phyloP scores from a whole-genome alignment of 2,113 vertebrate genomes.

The Aptenodytes patagonicus region DNA sequence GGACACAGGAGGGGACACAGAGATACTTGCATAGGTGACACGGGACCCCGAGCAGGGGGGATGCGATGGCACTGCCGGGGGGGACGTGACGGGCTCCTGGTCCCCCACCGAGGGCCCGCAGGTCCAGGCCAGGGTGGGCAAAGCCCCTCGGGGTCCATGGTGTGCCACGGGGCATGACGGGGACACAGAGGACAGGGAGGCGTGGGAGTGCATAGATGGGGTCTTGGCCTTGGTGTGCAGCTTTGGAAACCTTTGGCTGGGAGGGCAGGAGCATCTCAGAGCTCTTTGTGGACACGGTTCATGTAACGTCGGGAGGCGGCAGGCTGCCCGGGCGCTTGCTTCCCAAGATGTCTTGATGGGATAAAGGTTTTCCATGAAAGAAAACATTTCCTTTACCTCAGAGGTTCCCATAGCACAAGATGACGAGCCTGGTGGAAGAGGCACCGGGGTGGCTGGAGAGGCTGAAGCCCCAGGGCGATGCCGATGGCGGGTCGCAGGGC shows the following conservation, averaged over 20 bases:
- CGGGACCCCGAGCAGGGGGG: neutral
- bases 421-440: neutral
- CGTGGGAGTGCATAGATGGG: neutral
- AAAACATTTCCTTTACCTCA: neutral
- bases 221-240: neutral
- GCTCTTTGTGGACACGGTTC: neutral
- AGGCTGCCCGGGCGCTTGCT: rapidly evolving
- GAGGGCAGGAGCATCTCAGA: neutral
- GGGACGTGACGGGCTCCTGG: neutral
- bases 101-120: rapidly evolving
- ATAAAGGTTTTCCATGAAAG: neutral
- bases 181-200: neutral
- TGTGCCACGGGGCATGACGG: neutral
- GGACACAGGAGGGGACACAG: neutral
- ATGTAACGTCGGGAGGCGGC: rapidly evolving
- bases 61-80: rapidly evolving
- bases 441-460: neutral
- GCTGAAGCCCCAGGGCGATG: neutral
- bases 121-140: neutral
- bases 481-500: rapidly evolving
- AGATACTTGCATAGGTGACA: constrained; percentile 42
- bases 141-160: neutral
- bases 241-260: constrained; percentile 47
- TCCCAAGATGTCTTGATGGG: neutral
- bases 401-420: neutral